Conservation (phyloP, 2,113 vertebrate genomes). For the Poeciliopsis retropinna region DNA sequence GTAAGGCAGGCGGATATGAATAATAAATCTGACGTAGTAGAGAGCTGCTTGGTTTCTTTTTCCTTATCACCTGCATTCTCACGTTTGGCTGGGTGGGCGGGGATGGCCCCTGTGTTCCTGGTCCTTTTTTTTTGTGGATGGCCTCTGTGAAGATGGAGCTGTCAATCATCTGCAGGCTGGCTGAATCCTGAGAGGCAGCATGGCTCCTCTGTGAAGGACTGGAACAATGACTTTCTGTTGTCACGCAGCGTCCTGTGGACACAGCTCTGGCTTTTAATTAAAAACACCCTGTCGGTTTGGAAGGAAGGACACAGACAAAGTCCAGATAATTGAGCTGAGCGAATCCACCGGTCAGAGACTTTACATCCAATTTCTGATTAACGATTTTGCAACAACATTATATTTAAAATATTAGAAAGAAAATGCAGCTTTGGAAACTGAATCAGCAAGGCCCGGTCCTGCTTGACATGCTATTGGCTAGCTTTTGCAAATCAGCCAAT, state of each 20-base stretch:
- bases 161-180: conserved; percentile 67
- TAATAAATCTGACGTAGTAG: conserved; percentile 24
- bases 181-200: conserved; percentile 46
- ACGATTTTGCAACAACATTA: too few relatives aligned
- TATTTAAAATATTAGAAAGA: too few relatives aligned
- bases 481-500: too few relatives aligned
- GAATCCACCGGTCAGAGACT: conserved; percentile 1
- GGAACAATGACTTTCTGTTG: conserved; percentile 67
- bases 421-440: too few relatives aligned
- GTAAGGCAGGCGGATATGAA: conserved; percentile 44
- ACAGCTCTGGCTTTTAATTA: conserved; percentile 48
- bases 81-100: conserved; percentile 48
- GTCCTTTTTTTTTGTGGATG: conserved; percentile 54
- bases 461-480: too few relatives aligned
- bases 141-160: conserved; percentile 66
- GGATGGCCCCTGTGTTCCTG: conserved; percentile 40
- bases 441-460: too few relatives aligned
- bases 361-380: too few relatives aligned
- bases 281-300: conserved; percentile 38
- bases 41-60: neutral
- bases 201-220: conserved; percentile 33
- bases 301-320: conserved; percentile 21
- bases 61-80: neutral
- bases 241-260: conserved; percentile 33
- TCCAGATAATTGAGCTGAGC: conserved; percentile 30